These are phyloP conservation scores for Melanargia galathea DNA, from an alignment of 2,888 invertebrate genomes.

Conservation along the genomic window DNA sequence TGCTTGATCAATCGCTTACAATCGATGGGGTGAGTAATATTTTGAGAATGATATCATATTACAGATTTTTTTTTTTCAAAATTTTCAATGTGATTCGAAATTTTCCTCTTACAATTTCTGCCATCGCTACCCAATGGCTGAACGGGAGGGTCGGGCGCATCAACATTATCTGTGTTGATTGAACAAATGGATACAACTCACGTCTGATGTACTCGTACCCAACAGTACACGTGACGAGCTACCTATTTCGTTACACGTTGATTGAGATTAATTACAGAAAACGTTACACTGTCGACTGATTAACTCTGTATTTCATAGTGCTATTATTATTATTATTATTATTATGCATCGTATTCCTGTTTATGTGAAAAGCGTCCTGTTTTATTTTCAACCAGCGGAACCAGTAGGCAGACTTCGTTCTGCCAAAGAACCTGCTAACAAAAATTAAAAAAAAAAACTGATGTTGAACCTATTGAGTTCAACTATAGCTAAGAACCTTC, in stretches of 20 bases:
- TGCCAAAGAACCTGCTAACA: no score
- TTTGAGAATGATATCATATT: no score
- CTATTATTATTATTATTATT: neutral
- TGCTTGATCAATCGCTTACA: no score
- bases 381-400: neutral
- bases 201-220: constrained; percentile 12
- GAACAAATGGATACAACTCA: constrained; percentile 64
- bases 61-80: neutral
- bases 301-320: neutral
- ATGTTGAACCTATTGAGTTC: no score
- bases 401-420: neutral
- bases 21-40: no score
- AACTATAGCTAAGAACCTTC: no score
- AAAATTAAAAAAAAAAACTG: no score
- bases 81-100: neutral
- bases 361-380: neutral
- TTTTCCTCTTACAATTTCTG: constrained; percentile 37
- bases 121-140: constrained; percentile 56
- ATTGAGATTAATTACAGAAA: constrained; percentile 35
- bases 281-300: constrained; percentile 15
- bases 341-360: constrained; percentile 10
- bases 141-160: constrained; percentile 69
- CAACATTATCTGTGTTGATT: constrained; percentile 74
- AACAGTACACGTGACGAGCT: constrained; percentile 29
- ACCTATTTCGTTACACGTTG: constrained; percentile 36